Percentiles rank a stretch among this genome's conserved stretches.
These are phyloP conservation scores for Sisor rabdophorus DNA, from an alignment of 2,113 vertebrate genomes.

Conservation along the genomic window DNA sequence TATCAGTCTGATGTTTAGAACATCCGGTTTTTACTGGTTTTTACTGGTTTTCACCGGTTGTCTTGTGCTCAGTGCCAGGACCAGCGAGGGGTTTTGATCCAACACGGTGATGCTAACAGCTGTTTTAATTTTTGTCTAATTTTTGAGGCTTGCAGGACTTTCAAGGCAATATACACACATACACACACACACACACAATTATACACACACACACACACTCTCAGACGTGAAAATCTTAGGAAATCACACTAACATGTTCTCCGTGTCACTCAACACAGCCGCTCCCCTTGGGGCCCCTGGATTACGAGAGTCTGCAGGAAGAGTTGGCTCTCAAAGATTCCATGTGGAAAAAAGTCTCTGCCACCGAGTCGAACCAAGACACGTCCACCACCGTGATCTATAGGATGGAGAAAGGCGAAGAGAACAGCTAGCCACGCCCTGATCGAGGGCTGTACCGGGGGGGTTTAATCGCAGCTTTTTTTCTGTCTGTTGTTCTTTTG, in stretches of 20 bases:
- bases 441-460: neutral
- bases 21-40: too few relatives aligned
- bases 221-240: neutral
- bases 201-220: neutral
- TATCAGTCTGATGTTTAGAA: too few relatives aligned
- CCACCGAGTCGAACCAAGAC: constrained; percentile 89
- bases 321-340: constrained; percentile 97
- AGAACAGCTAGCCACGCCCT: constrained; percentile 62
- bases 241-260: constrained; percentile 81
- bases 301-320: constrained; percentile 97
- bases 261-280: constrained; percentile 94
- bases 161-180: neutral
- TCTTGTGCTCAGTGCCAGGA: too few relatives aligned
- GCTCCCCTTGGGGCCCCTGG: constrained; percentile 87
- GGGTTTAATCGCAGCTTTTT: neutral
- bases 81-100: neutral
- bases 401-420: constrained; percentile 89
- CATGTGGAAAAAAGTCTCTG: constrained; percentile 94
- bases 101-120: neutral
- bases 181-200: neutral
- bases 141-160: neutral
- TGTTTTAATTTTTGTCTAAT: neutral
- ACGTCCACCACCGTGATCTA: constrained; percentile 96
- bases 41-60: neutral
- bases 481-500: constrained; percentile 12